Evolutionary conservation across 2,888 invertebrate genomes (phyloP), one percentile per base, ranked within the genome.

Genomic region (Archips crataeganus): DNA sequence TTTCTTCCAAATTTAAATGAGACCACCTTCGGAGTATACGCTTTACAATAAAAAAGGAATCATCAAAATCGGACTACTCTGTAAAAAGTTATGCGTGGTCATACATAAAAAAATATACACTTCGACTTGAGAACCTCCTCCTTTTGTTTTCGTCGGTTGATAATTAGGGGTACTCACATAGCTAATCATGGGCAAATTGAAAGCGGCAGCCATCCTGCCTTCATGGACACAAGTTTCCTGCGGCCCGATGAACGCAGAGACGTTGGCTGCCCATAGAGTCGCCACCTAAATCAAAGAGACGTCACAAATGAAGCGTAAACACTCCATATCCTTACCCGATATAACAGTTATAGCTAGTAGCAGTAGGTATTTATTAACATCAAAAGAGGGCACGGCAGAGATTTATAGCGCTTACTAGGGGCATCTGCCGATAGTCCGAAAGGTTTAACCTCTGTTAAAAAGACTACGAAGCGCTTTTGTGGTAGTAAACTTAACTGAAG

Each of bases 111-210:
- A n/a, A n/a, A n/a, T n/a, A n/a, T n/a, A n/a, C n/a, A n/a, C n/a
- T n/a, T n/a, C n/a, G n/a, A n/a, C n/a, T n/a, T n/a, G n/a, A n/a
- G n/a, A n/a, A n/a, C n/a, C n/a, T n/a, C n/a, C n/a, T n/a, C n/a
- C n/a, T n/a, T n/a, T n/a, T n/a, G n/a, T n/a, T n/a, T n/a, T n/a
- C n/a, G n/a, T n/a, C n/a, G n/a, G n/a, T n/a, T n/a, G 11, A 11
- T 45, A 49, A n/a, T 49, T n/a, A n/a, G 4, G 13, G 49, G 49
- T 15, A 97, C 98, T 97, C 93, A 99, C 99, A 87, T 99, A 99
- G 79, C 99, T 99, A 85, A 99, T 97, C 99, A 99, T 99, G 5
- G 98, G 98, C 65, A 98, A 94, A 90, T 99, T 98, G 92, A 99
- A 98, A 59, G 98, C 97, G 1, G 98, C 97, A 0, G 99, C 98